These are phyloP conservation scores for Unio pictorum DNA, from an alignment of 2,888 invertebrate species.

Conservation along the genomic window DNA sequence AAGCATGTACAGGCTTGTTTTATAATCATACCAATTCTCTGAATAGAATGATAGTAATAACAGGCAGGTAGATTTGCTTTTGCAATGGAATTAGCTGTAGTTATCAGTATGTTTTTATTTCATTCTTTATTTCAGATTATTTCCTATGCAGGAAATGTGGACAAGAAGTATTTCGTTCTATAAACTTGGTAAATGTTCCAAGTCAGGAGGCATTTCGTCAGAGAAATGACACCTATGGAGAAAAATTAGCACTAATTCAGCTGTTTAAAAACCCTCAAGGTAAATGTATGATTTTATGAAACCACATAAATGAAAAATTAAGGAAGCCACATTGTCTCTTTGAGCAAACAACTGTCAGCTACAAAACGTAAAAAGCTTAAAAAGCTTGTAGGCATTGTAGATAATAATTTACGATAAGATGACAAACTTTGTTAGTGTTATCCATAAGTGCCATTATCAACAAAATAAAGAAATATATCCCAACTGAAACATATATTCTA, in stretches of 20 bases:
- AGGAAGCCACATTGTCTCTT: too few species aligned
- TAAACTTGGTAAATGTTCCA: constrained; percentile 47
- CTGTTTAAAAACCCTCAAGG: constrained; percentile 65
- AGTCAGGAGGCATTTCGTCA: constrained; percentile 52
- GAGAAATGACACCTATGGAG: constrained; percentile 59
- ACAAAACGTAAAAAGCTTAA: too few species aligned
- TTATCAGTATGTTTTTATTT: constrained; percentile 1
- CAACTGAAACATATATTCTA: too few species aligned
- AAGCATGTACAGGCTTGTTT: too few species aligned
- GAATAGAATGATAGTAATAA: not conserved
- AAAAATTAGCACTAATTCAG: constrained; percentile 56
- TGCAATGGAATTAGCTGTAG: not conserved
- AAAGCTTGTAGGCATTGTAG: too few species aligned
- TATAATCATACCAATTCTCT: too few species aligned
- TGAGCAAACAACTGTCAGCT: too few species aligned
- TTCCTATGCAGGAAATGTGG: constrained; percentile 65
- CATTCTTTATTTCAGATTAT: constrained; percentile 48
- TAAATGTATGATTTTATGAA: constrained; percentile 17
- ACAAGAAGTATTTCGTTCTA: constrained; percentile 48
- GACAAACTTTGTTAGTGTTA: too few species aligned
- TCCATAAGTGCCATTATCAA: too few species aligned
- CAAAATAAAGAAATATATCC: too few species aligned
- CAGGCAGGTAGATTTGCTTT: constrained; percentile 1
- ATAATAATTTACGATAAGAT: too few species aligned
- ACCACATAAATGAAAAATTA: too few species aligned